Percentiles rank a stretch among this genome's conserved stretches.
Conservation (phyloP, 2,888 invertebrate genomes). For the Syritta pipiens region DNA sequence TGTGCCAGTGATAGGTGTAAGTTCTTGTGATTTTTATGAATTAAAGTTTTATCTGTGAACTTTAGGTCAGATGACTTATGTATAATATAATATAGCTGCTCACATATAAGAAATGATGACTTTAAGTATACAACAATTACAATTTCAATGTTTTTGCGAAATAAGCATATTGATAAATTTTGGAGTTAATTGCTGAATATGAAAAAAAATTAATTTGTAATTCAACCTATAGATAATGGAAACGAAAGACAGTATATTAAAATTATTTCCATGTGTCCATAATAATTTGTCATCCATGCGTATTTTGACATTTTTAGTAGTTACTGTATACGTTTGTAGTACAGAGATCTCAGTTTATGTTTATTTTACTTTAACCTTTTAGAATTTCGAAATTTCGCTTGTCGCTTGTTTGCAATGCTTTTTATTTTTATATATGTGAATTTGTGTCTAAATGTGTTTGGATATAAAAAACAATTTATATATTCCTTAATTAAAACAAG, state of each 20-base stretch:
- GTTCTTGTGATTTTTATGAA: too few species aligned
- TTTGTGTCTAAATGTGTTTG: slow-evolving; percentile 66
- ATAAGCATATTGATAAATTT: too few species aligned
- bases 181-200: too few species aligned
- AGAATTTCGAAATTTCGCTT: slow-evolving; percentile 54
- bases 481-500: slow-evolving; percentile 56
- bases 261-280: neutral
- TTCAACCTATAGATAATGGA: too few species aligned
- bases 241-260: neutral
- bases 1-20: too few species aligned
- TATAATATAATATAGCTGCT: too few species aligned
- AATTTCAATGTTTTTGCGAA: too few species aligned
- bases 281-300: slow-evolving; percentile 50
- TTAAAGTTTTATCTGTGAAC: too few species aligned
- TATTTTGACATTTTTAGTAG: slow-evolving; percentile 12
- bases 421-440: slow-evolving; percentile 61
- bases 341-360: slow-evolving; percentile 44
- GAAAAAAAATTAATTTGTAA: too few species aligned
- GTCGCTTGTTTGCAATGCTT: slow-evolving; percentile 45
- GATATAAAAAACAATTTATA: slow-evolving; percentile 66
- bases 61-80: too few species aligned
- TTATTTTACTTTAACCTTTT: slow-evolving; percentile 35
- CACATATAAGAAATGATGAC: too few species aligned
- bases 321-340: slow-evolving; percentile 52
- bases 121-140: too few species aligned